Percentiles rank a stretch among this genome's conserved stretches.
phyloP scores from a whole-genome alignment of 1,140 invertebrate genomes.

The Sycobia sp. region DNA sequence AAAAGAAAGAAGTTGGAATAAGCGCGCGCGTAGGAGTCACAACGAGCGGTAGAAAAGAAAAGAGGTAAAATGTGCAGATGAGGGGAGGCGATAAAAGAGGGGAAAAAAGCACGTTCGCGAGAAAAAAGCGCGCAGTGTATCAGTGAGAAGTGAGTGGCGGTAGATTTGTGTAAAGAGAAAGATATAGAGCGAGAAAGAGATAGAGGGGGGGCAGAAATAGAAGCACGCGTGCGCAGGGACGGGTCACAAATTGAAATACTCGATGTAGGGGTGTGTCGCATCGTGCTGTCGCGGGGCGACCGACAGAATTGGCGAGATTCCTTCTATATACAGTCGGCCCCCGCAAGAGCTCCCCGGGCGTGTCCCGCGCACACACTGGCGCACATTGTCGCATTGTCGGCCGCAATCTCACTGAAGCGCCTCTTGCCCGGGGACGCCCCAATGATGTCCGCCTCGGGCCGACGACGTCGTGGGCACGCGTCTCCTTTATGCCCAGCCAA shows the following conservation, averaged over 20 bases:
- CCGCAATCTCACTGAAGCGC: constrained; percentile 63
- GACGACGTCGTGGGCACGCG: too few species aligned
- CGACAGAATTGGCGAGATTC: constrained; percentile 61
- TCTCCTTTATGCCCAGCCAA: too few species aligned
- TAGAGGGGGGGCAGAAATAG: background rate
- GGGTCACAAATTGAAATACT: constrained; percentile 38
- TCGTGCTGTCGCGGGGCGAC: constrained; percentile 38
- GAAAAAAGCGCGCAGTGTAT: background rate
- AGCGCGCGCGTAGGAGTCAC: background rate
- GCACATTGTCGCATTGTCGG: constrained; percentile 61
- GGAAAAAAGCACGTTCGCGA: background rate
- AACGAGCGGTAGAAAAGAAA: background rate
- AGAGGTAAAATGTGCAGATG: background rate
- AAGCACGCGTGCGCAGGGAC: background rate
- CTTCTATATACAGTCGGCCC: too few species aligned
- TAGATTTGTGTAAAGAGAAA: background rate
- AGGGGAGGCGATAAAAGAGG: background rate
- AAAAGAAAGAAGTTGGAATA: background rate
- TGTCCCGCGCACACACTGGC: constrained; percentile 58
- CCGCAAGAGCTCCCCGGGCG: too few species aligned
- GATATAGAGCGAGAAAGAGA: background rate
- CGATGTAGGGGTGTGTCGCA: constrained; percentile 46
- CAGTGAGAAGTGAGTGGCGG: background rate
- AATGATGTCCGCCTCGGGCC: constrained; percentile 46
- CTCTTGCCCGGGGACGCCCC: constrained; percentile 54